Evolutionary conservation across 2,797 vertebrate species (phyloP), one percentile per base, ranked within the genome.

Genomic region (Odontamblyopus lacepedii): DNA sequence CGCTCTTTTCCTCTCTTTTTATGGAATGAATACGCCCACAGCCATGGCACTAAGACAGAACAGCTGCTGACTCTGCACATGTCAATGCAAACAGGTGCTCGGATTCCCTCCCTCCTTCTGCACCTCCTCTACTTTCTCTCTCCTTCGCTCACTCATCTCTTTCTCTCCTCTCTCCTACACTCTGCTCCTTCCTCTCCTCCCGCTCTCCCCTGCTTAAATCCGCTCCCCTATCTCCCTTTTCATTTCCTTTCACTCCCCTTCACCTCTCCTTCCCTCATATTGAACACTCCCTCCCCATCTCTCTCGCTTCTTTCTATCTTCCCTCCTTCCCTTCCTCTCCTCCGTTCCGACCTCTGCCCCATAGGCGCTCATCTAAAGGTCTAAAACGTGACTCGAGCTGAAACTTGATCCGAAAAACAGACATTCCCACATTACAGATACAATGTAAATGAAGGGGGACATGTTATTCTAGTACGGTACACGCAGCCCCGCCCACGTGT

Each of bases 11-110:
- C 41, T 3, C 4, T 44, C 12, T 44, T 13, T 44, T 44, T 13
- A 2, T 6, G 27, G 56, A 57, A 9, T 27, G 56, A 57, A 62
- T n/a, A 9, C 1, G 32, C 62, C 38, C 38, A 26, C 5, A 44
- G 63, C 12, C 9, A 13, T 64, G 63, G 38, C 63, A 44, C 63
- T 11, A n/a, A 9, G 63, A 64, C 55, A 57, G 26, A 13, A 2
- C 38, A 44, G 63, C 63, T 64, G 63, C 63, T 15, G 63, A 64
- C 38, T 44, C 38, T 27, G 35, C 41, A 32, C 59, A 13, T n/a
- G 61, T 41, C 16, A 12, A 12, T 3, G 18, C 19, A 18, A 13
- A 35, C 60, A 62, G 60, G 29, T 32, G 60, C 23, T 23, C 23
- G 23, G 23, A 0, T 23, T 23, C 23, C 27, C 19, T 61, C 27